Percentiles rank a stretch among this genome's conserved stretches.
Evolutionary conservation across 1,140 invertebrate genomes (phyloP).

Genomic region (Hesperophylax magnus): DNA sequence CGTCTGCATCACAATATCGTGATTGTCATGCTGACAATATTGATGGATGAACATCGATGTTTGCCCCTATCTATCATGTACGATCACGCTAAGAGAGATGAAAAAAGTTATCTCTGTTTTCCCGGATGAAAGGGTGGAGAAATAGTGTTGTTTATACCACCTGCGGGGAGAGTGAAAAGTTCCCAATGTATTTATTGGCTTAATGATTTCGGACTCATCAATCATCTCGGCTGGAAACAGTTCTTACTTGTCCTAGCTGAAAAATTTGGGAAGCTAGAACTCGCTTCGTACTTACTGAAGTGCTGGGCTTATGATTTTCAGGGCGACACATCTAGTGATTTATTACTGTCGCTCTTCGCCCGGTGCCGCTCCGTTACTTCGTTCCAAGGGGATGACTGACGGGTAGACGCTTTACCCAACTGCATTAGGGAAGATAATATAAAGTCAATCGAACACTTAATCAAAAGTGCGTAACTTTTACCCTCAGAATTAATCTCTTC

Average conservation of each 20-base stretch:
- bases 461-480: too few species aligned
- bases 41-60: constrained; percentile 27
- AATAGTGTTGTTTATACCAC: constrained; percentile 25
- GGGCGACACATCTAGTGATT: constrained; percentile 40
- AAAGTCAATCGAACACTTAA: too few species aligned
- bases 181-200: constrained; percentile 34
- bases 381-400: constrained; percentile 17
- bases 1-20: too few species aligned
- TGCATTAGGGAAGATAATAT: constrained; percentile 10
- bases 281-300: too few species aligned
- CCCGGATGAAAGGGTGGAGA: background rate
- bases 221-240: constrained; percentile 38
- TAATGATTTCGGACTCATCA: constrained; percentile 26
- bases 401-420: constrained; percentile 18
- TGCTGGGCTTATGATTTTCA: constrained; percentile 2
- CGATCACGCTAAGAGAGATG: constrained; percentile 11
- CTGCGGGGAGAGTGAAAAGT: constrained; percentile 29
- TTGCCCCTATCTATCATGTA: constrained; percentile 4
- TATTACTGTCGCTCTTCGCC: constrained; percentile 13
- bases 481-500: too few species aligned
- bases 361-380: constrained; percentile 17
- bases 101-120: constrained; percentile 14
- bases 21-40: background rate
- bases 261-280: background rate
- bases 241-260: background rate